These are phyloP conservation scores for Benitochromis conjunctus DNA, from an alignment of 2,113 vertebrate species.

Conservation along the genomic window DNA sequence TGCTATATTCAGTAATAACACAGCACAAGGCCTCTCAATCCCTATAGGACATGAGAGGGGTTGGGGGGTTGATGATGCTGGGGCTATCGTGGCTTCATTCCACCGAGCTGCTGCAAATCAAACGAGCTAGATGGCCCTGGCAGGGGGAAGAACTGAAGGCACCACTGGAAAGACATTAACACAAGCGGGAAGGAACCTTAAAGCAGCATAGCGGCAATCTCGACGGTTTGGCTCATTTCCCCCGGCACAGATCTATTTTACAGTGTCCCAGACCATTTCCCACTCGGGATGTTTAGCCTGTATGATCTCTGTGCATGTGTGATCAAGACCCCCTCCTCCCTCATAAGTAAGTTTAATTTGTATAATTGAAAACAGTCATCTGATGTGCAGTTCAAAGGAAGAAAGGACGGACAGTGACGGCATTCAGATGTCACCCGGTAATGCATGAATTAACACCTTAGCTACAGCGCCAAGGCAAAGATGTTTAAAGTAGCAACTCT, in stretches of 20 bases:
- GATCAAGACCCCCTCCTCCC: conserved; percentile 24
- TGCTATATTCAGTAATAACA: conserved; percentile 16
- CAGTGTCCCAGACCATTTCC: conserved; percentile 57
- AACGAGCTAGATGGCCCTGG: conserved; percentile 30
- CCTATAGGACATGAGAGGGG: background rate
- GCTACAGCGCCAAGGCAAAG: background rate
- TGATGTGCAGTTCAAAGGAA: conserved; percentile 50
- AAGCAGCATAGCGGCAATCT: conserved; percentile 37
- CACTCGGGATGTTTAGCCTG: conserved; percentile 9
- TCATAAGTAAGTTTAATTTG: conserved; percentile 43
- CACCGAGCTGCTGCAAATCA: conserved; percentile 43
- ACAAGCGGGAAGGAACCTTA: conserved; percentile 38
- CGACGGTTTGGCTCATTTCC: conserved; percentile 53
- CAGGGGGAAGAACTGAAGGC: conserved; percentile 5
- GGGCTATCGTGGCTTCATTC: conserved; percentile 15
- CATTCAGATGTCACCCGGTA: background rate
- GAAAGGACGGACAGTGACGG: background rate
- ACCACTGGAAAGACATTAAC: conserved; percentile 49
- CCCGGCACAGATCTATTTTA: conserved; percentile 53
- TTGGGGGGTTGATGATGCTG: background rate
- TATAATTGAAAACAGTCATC: conserved; percentile 57
- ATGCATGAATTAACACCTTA: conserved; percentile 21
- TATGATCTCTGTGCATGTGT: conserved; percentile 32
- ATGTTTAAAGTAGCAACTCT: background rate
- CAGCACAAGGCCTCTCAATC: background rate